Conservation (phyloP, 2,797 vertebrate species). For the Silurus lanzhouensis region DNA sequence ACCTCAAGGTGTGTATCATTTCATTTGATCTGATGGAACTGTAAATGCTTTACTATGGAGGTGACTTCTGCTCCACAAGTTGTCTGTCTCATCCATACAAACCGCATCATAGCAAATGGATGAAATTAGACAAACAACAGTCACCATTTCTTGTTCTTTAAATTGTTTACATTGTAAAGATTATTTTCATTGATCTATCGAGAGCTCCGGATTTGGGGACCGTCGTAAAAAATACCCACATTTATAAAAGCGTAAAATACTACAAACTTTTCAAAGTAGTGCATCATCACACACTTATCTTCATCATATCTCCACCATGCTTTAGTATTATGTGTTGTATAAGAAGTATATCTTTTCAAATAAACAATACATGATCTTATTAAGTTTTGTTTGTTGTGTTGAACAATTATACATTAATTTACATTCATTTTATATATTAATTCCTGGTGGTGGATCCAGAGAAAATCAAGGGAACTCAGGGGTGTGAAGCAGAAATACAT, state of each 20-base stretch:
- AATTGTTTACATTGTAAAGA: background rate
- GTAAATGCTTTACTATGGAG: background rate
- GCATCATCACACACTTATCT: background rate
- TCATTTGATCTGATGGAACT: background rate
- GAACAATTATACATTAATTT: too few species aligned
- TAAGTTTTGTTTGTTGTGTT: too few species aligned
- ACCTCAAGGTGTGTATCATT: constrained; percentile 56
- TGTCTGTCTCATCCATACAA: background rate
- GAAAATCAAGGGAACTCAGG: background rate
- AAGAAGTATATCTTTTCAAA: too few species aligned
- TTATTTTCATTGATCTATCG: background rate
- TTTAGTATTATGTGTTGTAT: too few species aligned
- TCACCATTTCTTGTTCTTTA: background rate
- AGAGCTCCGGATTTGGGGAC: background rate
- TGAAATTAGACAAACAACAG: too few species aligned
- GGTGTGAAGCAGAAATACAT: background rate
- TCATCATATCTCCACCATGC: background rate
- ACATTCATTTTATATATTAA: too few species aligned
- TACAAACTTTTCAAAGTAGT: background rate
- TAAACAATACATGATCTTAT: too few species aligned
- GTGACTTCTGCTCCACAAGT: background rate
- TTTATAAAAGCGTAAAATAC: background rate
- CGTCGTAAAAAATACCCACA: background rate
- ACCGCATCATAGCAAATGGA: too few species aligned
- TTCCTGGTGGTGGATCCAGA: background rate